phyloP scores from a whole-genome alignment of 2,113 vertebrate genomes.

The Furnarius figulus region DNA sequence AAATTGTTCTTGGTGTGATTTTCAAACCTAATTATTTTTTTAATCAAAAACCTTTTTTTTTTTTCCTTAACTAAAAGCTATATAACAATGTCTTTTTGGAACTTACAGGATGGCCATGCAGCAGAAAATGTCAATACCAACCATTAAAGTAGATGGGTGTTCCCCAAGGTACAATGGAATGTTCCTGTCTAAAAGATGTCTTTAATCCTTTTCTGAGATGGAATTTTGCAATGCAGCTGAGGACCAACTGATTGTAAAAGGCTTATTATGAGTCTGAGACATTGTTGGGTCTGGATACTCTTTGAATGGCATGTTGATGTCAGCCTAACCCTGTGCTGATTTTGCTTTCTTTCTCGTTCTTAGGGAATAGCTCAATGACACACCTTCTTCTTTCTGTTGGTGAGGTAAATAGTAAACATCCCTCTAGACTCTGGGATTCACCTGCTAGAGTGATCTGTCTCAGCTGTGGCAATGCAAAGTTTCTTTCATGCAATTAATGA shows the following conservation, averaged over 20 bases:
- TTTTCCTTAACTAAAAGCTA: not conserved
- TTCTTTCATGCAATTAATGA: conserved; percentile 43
- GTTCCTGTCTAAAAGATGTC: not conserved
- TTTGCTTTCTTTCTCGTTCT: conserved; percentile 9
- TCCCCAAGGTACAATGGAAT: not conserved
- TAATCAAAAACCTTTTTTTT: not conserved
- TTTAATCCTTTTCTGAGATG: not conserved
- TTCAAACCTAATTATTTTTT: not conserved
- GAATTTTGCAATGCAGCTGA: not conserved
- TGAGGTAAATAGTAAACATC: conserved; percentile 28
- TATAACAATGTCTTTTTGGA: not conserved
- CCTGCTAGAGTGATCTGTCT: conserved; percentile 1
- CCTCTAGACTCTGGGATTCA: not conserved
- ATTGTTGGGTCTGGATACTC: conserved; percentile 20
- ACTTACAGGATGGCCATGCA: not conserved
- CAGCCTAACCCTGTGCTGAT: not conserved
- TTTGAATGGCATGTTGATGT: conserved; percentile 13
- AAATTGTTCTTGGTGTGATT: not conserved
- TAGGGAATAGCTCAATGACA: conserved; percentile 11
- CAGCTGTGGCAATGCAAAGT: conserved; percentile 1
- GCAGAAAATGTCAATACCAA: not conserved
- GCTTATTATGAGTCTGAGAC: conserved; percentile 24
- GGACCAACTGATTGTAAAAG: not conserved
- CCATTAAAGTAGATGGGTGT: not conserved
- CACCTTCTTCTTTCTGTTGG: conserved; percentile 19